These are phyloP conservation scores for Xerus rutilus DNA, from an alignment of 2,797 vertebrate species.

Conservation along the genomic window DNA sequence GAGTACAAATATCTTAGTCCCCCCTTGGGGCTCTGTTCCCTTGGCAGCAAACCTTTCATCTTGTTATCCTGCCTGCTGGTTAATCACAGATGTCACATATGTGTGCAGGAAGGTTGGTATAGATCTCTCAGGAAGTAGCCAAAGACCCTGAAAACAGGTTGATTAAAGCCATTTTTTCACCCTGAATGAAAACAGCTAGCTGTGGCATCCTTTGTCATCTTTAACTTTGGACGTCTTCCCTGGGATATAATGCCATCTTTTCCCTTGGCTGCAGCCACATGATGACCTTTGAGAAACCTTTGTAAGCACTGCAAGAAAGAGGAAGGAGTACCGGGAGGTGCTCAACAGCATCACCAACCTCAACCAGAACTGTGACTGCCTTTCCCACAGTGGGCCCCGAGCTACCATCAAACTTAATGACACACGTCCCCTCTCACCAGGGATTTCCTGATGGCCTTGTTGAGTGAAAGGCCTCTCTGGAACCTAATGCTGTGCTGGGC, in stretches of 20 bases:
- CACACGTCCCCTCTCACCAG: too few relatives aligned
- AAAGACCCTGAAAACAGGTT: neutral
- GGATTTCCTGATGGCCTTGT: neutral
- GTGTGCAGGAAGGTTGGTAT: neutral
- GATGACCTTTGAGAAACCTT: neutral
- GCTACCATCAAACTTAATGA: neutral
- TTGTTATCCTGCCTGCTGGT: neutral
- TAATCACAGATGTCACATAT: neutral
- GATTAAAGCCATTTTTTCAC: neutral
- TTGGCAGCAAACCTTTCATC: neutral
- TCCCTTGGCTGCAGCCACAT: neutral
- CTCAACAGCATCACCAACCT: neutral
- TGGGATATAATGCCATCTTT: conserved; percentile 10
- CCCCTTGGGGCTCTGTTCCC: neutral
- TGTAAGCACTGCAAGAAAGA: neutral
- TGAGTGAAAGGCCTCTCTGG: too few relatives aligned
- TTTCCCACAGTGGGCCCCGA: neutral
- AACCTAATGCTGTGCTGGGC: neutral
- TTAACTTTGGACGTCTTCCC: neutral
- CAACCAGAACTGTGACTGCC: neutral
- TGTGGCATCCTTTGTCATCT: neutral
- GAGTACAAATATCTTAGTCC: neutral
- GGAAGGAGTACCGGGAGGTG: neutral
- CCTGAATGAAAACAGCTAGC: neutral
- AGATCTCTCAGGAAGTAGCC: neutral